A percentile compares a stretch with the other conserved stretches of the same genome.
Evolutionary conservation across 2,113 vertebrate species (phyloP).

Genomic region (Mobula hypostoma): DNA sequence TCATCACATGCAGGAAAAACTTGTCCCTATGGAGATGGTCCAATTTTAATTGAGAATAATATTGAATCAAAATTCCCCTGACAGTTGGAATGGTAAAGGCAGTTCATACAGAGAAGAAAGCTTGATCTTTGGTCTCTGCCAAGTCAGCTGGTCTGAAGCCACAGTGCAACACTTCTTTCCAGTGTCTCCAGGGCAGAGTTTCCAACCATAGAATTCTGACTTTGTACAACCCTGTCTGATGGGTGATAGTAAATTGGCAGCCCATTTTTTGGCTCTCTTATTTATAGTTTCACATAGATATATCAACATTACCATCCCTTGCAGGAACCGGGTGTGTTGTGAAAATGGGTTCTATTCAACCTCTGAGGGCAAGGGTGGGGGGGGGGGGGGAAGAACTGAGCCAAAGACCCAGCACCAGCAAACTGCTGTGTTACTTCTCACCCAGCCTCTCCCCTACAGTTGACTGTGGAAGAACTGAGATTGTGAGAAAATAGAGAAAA

Average conservation of each 20-base stretch:
- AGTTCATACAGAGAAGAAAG: neutral
- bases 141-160: neutral
- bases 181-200: neutral
- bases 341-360: too few species aligned
- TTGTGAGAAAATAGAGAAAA: neutral
- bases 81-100: neutral
- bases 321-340: neutral
- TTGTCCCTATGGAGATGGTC: neutral
- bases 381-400: neutral
- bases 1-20: neutral
- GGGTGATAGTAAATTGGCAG: neutral
- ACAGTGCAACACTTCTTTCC: neutral
- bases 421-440: neutral
- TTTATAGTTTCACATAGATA: neutral
- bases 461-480: neutral
- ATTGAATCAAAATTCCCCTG: neutral
- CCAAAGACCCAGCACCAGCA: neutral
- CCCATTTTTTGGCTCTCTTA: neutral
- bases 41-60: conserved; percentile 3
- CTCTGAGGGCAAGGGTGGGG: neutral
- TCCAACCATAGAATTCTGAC: neutral
- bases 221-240: neutral
- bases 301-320: too few species aligned
- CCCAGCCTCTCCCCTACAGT: too few species aligned
- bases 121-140: neutral